Evolutionary conservation across 2,888 invertebrate species (phyloP), one percentile per base, ranked within the genome.

Genomic region (Drepanosiphum platanoidis): DNA sequence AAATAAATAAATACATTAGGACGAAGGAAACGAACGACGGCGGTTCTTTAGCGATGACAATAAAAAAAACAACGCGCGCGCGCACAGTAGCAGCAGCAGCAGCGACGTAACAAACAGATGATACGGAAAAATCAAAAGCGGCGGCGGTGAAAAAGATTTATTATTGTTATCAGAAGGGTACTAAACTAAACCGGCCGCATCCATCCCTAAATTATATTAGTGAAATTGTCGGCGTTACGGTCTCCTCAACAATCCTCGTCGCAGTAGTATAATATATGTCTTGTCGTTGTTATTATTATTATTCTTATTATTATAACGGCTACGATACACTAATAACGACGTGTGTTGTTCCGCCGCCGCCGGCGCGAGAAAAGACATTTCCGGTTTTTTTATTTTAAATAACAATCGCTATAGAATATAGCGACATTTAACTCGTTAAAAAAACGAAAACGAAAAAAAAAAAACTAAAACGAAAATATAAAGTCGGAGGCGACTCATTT

Each of bases 121-220:
- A 82, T 61, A 72, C 32, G 58, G 71, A 61, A 71, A 72, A 82
- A 72, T 82, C 81, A 82, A 82, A 82, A 82, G 81, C 71, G 61
- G 39, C n/a, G 8, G 18, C 9, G 30, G 61, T 61, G 61, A 39
- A 72, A 52, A 80, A 72, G 81, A 82, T 82, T 82, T 82, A 82
- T 82, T 82, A 82, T 82, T 82, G 81, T 82, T 82, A 82, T 82
- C 81, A 72, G 71, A 82, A 82, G 81, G 61, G 61, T 79, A 46
- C 68, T n/a, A 80, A 58, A 81, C 71, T 58, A 71, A 82, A 72
- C 61, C 71, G 81, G 81, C 81, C 81, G 58, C 58, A 72, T 81
- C 81, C 71, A 71, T 82, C 81, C 81, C 81, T 72, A 72, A 30
- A 81, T 72, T 61, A 61, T 61, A 72, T 72, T 61, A 32, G 39